Evolutionary conservation across 2,113 vertebrate species (phyloP), one percentile per base, ranked within the genome.

Genomic region (Nycticorax nycticorax): DNA sequence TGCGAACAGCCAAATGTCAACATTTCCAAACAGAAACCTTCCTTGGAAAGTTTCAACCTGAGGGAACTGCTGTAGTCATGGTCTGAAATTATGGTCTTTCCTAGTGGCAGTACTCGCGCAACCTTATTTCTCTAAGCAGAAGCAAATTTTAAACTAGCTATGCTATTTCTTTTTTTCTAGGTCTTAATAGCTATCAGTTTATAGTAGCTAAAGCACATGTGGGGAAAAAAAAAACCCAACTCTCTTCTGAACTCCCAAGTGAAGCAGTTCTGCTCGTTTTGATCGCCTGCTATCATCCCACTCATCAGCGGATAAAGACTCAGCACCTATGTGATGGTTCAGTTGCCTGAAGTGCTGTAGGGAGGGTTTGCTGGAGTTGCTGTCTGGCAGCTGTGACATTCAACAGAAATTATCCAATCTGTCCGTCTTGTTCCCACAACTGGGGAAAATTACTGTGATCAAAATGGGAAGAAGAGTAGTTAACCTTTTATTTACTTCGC

Each of bases 391-490:
- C 87, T 66, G 79, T 41, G 52, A 69, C 73, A 52, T 80, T 95
- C 71, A 93, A 6, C 39, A 78, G 86, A 53, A 69, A 93, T 90
- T 76, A 85, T 48, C 88, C 72, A 35, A 12, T 80, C 91, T 89
- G 88, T 62, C 78, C 63, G 41, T 90, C 85, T 62, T 81, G 10
- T 67, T 89, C 73, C 48, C 26, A 12, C 91, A 72, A 91, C 92
- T 93, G 85, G 59, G 41, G 73, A 77, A 91, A 92, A 97, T 95
- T 53, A 88, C 94, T 91, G 73, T 79, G 47, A 90, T 96, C 77
- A 53, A 78, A 95, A 73, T 14, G n/a, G 64, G 60, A 74, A 45
- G 80, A 53, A 28, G 53, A 72, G 56, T 55, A 33, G 75, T 85
- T 92, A 82, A 45, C 94, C 77, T 95, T 75, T 57, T 73, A 37